Evolutionary conservation across 2,888 invertebrate species (phyloP).

Genomic region (Mactromeris polynyma): DNA sequence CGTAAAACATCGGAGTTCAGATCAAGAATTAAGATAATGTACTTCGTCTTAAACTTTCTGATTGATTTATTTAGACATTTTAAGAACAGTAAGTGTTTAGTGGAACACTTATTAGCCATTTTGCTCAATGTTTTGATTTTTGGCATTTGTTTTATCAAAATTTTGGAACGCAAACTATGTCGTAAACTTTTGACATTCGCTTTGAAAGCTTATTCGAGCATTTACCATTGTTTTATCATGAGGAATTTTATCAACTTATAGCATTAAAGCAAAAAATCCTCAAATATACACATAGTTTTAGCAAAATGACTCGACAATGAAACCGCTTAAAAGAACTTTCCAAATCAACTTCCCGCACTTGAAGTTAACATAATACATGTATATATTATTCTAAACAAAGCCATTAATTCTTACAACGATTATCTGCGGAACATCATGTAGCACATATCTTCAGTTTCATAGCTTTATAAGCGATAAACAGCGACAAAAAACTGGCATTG

Average conservation of each 20-base stretch:
- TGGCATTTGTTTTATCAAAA: conserved; percentile 30
- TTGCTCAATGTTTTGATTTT: conserved; percentile 45
- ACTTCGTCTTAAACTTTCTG: conserved; percentile 24
- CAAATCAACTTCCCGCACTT: too few species aligned
- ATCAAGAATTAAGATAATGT: conserved; percentile 42
- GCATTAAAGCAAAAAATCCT: neutral
- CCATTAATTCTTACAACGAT: neutral
- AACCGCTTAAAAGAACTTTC: neutral
- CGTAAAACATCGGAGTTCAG: conserved; percentile 31
- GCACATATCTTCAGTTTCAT: neutral
- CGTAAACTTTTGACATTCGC: neutral
- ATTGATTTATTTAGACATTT: conserved; percentile 67
- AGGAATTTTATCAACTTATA: neutral
- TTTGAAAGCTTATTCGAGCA: neutral
- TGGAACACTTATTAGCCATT: conserved; percentile 49
- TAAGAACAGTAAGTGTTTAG: conserved; percentile 54
- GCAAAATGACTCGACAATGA: too few species aligned
- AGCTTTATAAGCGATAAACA: neutral
- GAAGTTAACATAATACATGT: neutral
- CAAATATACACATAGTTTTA: neutral
- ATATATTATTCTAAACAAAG: neutral
- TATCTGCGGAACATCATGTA: neutral
- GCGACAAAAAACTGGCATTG: neutral
- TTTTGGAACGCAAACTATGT: neutral
- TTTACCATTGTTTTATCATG: neutral